Conservation (phyloP, 2,888 invertebrate genomes). For the Caenorhabditis sinica region DNA sequence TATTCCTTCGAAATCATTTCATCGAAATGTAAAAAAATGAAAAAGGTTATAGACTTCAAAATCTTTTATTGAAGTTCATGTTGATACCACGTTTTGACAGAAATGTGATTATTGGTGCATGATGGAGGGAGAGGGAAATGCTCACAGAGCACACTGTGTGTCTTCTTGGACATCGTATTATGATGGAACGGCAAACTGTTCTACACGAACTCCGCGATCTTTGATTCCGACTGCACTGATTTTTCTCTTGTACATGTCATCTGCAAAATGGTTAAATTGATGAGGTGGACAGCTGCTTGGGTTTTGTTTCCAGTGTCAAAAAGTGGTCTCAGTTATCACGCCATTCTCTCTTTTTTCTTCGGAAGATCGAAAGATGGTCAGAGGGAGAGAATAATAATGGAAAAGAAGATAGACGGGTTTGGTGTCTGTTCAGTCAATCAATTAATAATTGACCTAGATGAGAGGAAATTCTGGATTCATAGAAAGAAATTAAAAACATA, state of each 20-base stretch:
- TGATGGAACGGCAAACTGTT: slow-evolving; percentile 62
- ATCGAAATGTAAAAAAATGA: slow-evolving; percentile 11
- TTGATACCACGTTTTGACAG: slow-evolving; percentile 50
- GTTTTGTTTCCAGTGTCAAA: slow-evolving; percentile 12
- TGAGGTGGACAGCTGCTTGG: slow-evolving; percentile 14
- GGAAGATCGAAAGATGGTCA: slow-evolving; percentile 49
- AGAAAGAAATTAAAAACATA: too few relatives aligned
- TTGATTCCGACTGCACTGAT: slow-evolving; percentile 44
- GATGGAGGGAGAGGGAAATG: slow-evolving; percentile 18
- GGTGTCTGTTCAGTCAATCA: slow-evolving; percentile 17
- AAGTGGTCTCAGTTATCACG: slow-evolving; percentile 59
- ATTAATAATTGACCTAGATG: slow-evolving; percentile 38
- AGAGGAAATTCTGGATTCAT: neutral
- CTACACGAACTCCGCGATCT: slow-evolving; percentile 64
- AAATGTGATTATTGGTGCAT: slow-evolving; percentile 58
- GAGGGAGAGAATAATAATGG: neutral
- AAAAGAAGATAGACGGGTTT: slow-evolving; percentile 32
- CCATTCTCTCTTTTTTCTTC: slow-evolving; percentile 26
- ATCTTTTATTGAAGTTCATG: slow-evolving; percentile 41
- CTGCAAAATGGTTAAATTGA: slow-evolving; percentile 38
- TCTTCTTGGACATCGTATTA: slow-evolving; percentile 17
- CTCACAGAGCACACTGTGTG: slow-evolving; percentile 55
- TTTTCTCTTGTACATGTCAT: slow-evolving; percentile 56
- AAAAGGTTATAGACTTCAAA: slow-evolving; percentile 11
- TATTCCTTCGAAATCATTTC: slow-evolving; percentile 16